Percentiles rank a stretch among this genome's conserved stretches.
phyloP scores from a whole-genome alignment of 2,888 invertebrate species.

The Scaptomyza polygonia region DNA sequence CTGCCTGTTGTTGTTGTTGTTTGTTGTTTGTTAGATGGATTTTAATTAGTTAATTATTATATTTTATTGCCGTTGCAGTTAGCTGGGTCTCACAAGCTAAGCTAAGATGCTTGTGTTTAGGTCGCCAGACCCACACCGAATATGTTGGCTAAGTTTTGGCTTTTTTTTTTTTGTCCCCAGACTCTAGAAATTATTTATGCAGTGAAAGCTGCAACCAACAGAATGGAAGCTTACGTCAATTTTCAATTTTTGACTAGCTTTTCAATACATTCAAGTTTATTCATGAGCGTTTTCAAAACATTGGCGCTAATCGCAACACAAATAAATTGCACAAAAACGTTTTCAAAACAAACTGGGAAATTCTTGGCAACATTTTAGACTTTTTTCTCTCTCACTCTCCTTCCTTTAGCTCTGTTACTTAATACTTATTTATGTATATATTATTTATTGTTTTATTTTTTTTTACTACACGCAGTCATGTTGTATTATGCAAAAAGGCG shows the following conservation, averaged over 20 bases:
- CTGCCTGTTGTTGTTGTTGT: slow-evolving; percentile 32
- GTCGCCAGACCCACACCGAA: neutral
- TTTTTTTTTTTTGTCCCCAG: neutral
- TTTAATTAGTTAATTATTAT: slow-evolving; percentile 71
- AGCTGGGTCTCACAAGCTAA: slow-evolving; percentile 27
- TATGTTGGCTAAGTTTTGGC: neutral
- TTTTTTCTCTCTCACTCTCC: neutral
- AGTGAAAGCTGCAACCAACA: slow-evolving; percentile 11
- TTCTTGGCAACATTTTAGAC: slow-evolving; percentile 59
- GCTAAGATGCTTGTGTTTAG: slow-evolving; percentile 25
- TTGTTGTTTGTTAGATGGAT: slow-evolving; percentile 15
- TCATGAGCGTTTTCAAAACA: slow-evolving; percentile 10
- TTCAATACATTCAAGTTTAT: neutral
- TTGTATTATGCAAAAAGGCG: slow-evolving; percentile 52
- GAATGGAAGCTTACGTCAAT: neutral
- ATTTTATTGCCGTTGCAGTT: slow-evolving; percentile 52
- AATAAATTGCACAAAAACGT: slow-evolving; percentile 74
- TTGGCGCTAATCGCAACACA: slow-evolving; percentile 62
- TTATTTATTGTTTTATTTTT: slow-evolving; percentile 10
- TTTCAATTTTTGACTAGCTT: neutral
- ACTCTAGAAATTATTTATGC: slow-evolving; percentile 2
- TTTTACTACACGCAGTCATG: slow-evolving; percentile 50
- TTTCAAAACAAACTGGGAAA: slow-evolving; percentile 66
- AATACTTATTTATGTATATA: slow-evolving; percentile 16
- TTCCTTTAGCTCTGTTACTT: neutral